Conservation (phyloP, 2,888 invertebrate genomes). For the Leptarthrus brevirostris region DNA sequence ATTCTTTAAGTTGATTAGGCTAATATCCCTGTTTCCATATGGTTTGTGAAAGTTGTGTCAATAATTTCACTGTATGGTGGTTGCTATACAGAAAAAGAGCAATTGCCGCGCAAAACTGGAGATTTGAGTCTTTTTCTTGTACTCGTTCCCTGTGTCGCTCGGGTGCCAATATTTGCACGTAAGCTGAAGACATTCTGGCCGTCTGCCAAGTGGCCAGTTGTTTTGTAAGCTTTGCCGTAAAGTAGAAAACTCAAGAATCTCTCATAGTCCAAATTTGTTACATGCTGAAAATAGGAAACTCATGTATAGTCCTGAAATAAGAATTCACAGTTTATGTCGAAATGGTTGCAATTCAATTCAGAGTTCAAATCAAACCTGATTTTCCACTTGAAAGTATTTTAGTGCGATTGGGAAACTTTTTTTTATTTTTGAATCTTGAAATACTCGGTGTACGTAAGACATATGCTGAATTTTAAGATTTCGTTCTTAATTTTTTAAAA, state of each 20-base stretch:
- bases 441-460: no score
- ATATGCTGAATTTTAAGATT: no score
- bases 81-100: neutral
- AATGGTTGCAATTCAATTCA: no score
- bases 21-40: constrained; percentile 1
- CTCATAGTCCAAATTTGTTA: neutral
- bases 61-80: neutral
- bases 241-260: neutral
- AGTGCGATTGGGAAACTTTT: no score
- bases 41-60: constrained; percentile 8
- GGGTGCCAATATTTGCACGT: constrained; percentile 17
- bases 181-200: neutral
- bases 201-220: neutral
- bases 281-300: constrained; percentile 8
- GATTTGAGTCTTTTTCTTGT: neutral
- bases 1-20: constrained; percentile 53
- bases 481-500: no score
- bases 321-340: no score
- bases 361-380: no score
- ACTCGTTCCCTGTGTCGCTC: neutral
- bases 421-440: no score
- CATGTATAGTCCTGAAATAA: no score
- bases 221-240: constrained; percentile 22
- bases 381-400: no score
- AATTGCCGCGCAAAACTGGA: neutral